These are phyloP conservation scores for Drosophila ananassae DNA, from an alignment of 1,140 invertebrate genomes.

Conservation along the genomic window DNA sequence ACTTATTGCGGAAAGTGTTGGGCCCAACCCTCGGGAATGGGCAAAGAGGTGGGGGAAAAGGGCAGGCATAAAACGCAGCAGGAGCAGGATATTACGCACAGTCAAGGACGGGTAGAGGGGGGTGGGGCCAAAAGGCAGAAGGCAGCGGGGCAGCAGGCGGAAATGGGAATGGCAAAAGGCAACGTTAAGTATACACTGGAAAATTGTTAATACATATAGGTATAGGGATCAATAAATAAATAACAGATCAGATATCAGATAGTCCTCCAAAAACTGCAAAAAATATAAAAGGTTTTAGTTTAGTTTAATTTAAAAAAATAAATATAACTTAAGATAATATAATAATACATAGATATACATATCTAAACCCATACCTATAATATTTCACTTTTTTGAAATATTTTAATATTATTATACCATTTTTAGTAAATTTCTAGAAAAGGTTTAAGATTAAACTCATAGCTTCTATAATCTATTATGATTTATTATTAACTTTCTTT, in stretches of 20 bases:
- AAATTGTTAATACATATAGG: not conserved
- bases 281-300: too few species aligned
- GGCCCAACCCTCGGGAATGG: slow-evolving; percentile 36
- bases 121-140: not conserved
- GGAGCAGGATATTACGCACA: slow-evolving; percentile 71
- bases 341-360: too few species aligned
- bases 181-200: slow-evolving; percentile 39
- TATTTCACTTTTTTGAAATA: too few species aligned
- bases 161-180: slow-evolving; percentile 46
- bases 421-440: too few species aligned
- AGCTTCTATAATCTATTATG: too few species aligned
- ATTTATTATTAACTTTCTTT: too few species aligned
- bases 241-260: not conserved
- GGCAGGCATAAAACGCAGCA: slow-evolving; percentile 75
- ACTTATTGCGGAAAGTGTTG: slow-evolving; percentile 81
- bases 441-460: too few species aligned
- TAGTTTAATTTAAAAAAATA: too few species aligned
- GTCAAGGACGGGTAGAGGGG: slow-evolving; percentile 21
- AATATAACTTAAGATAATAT: too few species aligned
- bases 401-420: too few species aligned
- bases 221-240: too few species aligned
- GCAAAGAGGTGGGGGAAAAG: slow-evolving; percentile 1
- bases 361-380: too few species aligned
- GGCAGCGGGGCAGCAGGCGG: slow-evolving; percentile 14
- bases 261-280: not conserved